Conservation (phyloP, 1,140 invertebrate species). For the Neodiprion pinetum region DNA sequence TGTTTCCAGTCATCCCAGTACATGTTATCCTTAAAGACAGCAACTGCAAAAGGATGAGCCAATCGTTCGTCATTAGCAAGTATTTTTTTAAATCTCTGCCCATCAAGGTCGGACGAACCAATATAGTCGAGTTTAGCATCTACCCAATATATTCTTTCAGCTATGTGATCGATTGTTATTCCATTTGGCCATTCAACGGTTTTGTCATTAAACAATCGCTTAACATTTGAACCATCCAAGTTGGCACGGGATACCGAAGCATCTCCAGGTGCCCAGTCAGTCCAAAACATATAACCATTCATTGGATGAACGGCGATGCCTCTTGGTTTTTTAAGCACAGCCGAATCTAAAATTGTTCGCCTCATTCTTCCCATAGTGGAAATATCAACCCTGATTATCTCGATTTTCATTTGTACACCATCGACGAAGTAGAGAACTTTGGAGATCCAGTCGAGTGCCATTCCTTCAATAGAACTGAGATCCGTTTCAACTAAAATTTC, state of each 20-base stretch:
- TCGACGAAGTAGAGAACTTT: constrained; percentile 93
- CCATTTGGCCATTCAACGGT: constrained; percentile 85
- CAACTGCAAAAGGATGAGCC: constrained; percentile 85
- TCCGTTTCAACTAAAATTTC: constrained; percentile 78
- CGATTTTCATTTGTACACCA: constrained; percentile 77
- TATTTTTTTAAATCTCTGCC: constrained; percentile 77
- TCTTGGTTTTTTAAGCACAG: constrained; percentile 79
- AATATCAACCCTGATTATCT: constrained; percentile 79
- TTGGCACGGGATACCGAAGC: constrained; percentile 84
- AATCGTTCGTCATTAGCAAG: constrained; percentile 71
- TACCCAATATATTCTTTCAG: constrained; percentile 86
- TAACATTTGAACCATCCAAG: constrained; percentile 82
- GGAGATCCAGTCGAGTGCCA: constrained; percentile 94
- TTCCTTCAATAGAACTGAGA: constrained; percentile 87
- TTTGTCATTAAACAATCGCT: constrained; percentile 71
- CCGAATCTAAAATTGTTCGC: constrained; percentile 76
- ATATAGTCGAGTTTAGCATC: constrained; percentile 87
- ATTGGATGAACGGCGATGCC: constrained; percentile 89
- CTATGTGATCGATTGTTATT: constrained; percentile 83
- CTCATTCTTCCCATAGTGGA: constrained; percentile 74
- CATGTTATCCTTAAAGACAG: constrained; percentile 84
- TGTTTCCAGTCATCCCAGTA: constrained; percentile 94
- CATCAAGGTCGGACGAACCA: constrained; percentile 84
- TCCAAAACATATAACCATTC: constrained; percentile 89
- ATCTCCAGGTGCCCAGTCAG: constrained; percentile 84